Evolutionary conservation across 2,113 vertebrate genomes (phyloP).

Genomic region (Podarcis cretensis): DNA sequence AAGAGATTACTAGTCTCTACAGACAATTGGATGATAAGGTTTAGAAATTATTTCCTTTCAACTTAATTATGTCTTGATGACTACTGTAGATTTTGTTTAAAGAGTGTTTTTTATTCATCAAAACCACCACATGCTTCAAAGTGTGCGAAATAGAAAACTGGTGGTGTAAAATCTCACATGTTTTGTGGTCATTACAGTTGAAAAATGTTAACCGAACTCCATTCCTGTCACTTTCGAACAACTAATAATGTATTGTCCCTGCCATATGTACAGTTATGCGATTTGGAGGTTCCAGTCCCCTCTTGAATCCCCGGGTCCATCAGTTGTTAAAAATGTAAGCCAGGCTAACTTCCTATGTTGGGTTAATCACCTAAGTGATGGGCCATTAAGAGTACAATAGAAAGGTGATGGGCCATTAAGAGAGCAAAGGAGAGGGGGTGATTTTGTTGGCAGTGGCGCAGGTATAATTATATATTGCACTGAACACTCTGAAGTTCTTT

Average conservation of each 20-base stretch:
- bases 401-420: too few species aligned
- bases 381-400: too few species aligned
- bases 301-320: too few species aligned
- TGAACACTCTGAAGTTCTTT: neutral
- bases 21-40: slow-evolving; percentile 95
- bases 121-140: neutral
- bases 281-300: too few species aligned
- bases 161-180: neutral
- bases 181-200: neutral
- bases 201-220: neutral
- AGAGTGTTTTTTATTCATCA: neutral
- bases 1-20: slow-evolving; percentile 89
- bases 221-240: neutral
- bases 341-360: too few species aligned
- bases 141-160: neutral
- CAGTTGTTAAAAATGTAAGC: too few species aligned
- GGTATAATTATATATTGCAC: neutral
- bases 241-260: too few species aligned
- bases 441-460: too few species aligned
- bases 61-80: neutral
- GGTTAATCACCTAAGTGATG: too few species aligned
- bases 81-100: neutral
- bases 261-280: too few species aligned
- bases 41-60: neutral
- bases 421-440: too few species aligned